phyloP scores from a whole-genome alignment of 1,140 invertebrate species.

The Leptopilina boulardi region DNA sequence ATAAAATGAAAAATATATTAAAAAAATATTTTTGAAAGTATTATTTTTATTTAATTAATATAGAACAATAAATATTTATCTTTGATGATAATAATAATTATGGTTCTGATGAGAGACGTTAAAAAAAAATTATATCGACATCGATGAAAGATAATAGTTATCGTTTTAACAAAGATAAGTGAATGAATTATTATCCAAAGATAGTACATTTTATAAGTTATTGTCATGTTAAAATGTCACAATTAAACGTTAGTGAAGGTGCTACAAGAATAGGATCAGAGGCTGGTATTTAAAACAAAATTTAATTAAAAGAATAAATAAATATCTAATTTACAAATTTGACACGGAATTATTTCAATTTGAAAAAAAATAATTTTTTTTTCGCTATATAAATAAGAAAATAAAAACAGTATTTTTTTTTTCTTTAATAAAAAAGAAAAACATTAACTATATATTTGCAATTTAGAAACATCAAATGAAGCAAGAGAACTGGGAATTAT shows the following conservation, averaged over 20 bases:
- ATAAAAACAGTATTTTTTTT: no score
- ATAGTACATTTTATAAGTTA: conserved; percentile 37
- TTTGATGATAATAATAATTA: not conserved
- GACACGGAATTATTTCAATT: no score
- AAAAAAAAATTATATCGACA: conserved; percentile 38
- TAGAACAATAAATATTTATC: not conserved
- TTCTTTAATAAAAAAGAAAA: no score
- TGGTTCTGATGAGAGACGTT: not conserved
- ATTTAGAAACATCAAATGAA: conserved; percentile 22
- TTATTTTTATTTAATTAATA: not conserved
- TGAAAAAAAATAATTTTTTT: no score
- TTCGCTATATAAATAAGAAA: no score
- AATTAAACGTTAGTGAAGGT: conserved; percentile 35
- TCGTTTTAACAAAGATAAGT: conserved; percentile 51
- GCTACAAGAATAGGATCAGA: not conserved
- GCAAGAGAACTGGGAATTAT: not conserved
- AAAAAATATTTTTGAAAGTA: conserved; percentile 12
- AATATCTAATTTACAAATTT: no score
- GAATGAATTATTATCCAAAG: conserved; percentile 40
- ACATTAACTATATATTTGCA: no score
- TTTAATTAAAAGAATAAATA: not conserved
- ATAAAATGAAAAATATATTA: no score
- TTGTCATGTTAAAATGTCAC: conserved; percentile 38
- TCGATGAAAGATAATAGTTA: conserved; percentile 52
- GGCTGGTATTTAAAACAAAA: not conserved